Base-by-base conservation (phyloP, 2,888 invertebrate genomes). In the Morpho helenor region DNA sequence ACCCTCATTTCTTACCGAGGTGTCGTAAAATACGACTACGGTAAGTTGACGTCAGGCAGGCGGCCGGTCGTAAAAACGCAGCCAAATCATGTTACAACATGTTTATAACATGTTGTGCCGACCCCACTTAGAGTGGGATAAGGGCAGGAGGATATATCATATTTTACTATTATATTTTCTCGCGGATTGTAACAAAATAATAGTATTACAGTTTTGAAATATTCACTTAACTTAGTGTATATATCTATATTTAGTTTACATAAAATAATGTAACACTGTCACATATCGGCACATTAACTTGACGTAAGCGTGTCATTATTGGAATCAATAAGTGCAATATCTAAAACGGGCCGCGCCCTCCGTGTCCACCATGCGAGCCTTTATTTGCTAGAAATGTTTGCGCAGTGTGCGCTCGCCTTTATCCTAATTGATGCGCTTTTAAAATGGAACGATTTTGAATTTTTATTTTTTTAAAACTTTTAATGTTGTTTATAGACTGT, bases 361-460 rank as follows among this genome's bases (percentile, higher is more conserved):
- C 63, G 51, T 63, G 66, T 67, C 61, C 49, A 49, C 63, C 49
- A 47, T 59, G 63, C 52, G 51, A 59, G 57, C 68, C 72, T 68
- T 67, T 72, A 72, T 72, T 72, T 71, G 63, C 56, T 42, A 50
- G 49, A 41, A 41, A 53, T 72, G 73, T 69, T 69, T 68, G 69
- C 62, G 49, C 59, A 62, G 64, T 68, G 68, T 66, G 62, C 64
- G 58, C 64, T 62, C 57, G 57, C 66, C 71, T 68, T 71, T 71
- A 71, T 68, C 63, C 65, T 71, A 71, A 72, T 71, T 72, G 69
- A 63, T 60, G 57, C 60, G 58, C 55, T 65, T 62, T 57, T 42
- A 57, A 61, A 63, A 61, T 61, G 44, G 53, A 54, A 61, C 51
- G 43, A 50, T 49, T 61, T 54, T 45, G 16, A 47, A 50, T 44